Evolutionary conservation across 2,797 vertebrate species (phyloP).

Genomic region (Arrhamphus sclerolepis): DNA sequence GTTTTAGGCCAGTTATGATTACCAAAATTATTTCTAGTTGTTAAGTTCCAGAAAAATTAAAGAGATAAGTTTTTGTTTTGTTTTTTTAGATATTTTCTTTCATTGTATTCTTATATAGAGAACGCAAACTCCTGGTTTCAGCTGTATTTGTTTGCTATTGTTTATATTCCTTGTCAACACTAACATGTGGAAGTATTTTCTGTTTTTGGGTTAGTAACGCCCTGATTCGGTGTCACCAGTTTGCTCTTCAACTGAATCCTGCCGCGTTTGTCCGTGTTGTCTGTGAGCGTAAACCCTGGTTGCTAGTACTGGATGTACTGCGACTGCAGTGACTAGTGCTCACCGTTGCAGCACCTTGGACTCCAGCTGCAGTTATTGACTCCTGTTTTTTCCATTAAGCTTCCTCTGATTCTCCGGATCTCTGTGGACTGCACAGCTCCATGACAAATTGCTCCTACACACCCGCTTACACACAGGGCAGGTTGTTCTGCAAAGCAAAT

Average conservation of each 20-base stretch:
- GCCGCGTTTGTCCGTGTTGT: background rate
- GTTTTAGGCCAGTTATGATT: no score
- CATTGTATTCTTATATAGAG: no score
- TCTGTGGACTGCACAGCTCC: conserved; percentile 59
- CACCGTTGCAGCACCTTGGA: conserved; percentile 42
- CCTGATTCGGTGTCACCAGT: background rate
- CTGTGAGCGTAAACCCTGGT: conserved; percentile 9
- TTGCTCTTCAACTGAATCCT: conserved; percentile 1
- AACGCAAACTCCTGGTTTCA: no score
- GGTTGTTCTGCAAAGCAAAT: conserved; percentile 20
- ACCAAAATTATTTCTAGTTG: no score
- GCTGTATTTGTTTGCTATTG: no score
- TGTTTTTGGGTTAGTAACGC: background rate
- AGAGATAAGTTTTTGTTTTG: no score
- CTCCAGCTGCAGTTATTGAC: conserved; percentile 55
- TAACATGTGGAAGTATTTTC: conserved; percentile 5
- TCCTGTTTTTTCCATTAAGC: conserved; percentile 52
- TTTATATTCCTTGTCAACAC: background rate
- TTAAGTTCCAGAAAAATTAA: no score
- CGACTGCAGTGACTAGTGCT: conserved; percentile 40
- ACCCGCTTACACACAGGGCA: conserved; percentile 51
- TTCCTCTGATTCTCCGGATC: conserved; percentile 47
- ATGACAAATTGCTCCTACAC: conserved; percentile 67
- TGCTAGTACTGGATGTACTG: conserved; percentile 17
- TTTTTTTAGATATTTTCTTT: no score